A percentile compares a stretch with the other conserved stretches of the same genome.
These are phyloP conservation scores for Ciconia boyciana DNA, from an alignment of 2,113 vertebrate species.

Conservation along the genomic window DNA sequence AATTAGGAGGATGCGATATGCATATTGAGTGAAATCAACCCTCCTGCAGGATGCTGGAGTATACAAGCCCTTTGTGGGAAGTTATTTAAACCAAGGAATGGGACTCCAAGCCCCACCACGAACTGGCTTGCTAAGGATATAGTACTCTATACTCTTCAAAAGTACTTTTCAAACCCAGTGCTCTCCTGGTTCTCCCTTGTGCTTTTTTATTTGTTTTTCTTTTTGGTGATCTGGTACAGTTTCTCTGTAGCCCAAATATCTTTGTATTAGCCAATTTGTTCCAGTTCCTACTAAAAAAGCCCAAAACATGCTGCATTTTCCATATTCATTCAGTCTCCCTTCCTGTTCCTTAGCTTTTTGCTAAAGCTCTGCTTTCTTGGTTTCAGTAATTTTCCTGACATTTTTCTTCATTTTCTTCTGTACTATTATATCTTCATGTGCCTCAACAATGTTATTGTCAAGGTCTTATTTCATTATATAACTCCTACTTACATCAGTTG, in stretches of 20 bases:
- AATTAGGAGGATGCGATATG: constrained; percentile 69
- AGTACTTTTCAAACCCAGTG: background rate
- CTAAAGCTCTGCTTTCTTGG: constrained; percentile 27
- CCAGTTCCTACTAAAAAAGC: background rate
- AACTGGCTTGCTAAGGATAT: background rate
- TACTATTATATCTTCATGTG: background rate
- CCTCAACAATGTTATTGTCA: constrained; percentile 40
- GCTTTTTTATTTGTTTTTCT: background rate
- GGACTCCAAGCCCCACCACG: background rate
- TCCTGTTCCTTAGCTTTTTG: background rate
- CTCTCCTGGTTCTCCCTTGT: background rate
- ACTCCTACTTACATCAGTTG: constrained; percentile 27
- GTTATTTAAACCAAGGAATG: background rate
- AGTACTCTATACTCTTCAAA: background rate
- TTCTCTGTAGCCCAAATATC: background rate
- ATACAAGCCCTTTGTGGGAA: background rate
- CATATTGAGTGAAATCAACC: constrained; percentile 55
- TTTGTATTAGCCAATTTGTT: constrained; percentile 35
- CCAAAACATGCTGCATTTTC: background rate
- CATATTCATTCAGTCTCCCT: background rate
- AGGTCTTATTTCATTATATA: constrained; percentile 63
- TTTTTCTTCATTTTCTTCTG: constrained; percentile 66
- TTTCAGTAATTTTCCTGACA: constrained; percentile 45
- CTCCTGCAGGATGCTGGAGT: constrained; percentile 13
- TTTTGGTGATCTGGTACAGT: background rate